Evolutionary conservation across 2,113 vertebrate genomes (phyloP).

Genomic region (Corvus hawaiiensis): DNA sequence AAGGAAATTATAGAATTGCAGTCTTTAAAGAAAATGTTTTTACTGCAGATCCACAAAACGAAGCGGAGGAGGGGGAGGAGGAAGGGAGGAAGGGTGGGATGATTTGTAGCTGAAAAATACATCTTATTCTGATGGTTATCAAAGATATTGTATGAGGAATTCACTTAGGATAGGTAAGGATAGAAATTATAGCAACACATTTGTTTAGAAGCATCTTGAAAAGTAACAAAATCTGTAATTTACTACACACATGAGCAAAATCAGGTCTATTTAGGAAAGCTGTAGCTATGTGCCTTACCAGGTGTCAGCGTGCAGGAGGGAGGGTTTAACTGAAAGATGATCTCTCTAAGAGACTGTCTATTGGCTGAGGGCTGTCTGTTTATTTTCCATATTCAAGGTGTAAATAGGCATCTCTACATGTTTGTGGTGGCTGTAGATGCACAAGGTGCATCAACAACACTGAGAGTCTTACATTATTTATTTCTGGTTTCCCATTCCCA

Average conservation of each 20-base stretch:
- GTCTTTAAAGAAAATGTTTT: background rate
- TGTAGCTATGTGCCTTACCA: background rate
- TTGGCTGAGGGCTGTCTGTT: background rate
- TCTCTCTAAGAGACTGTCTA: background rate
- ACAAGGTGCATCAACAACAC: background rate
- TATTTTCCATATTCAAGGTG: background rate
- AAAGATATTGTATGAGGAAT: background rate
- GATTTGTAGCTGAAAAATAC: background rate
- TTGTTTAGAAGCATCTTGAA: background rate
- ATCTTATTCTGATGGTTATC: background rate
- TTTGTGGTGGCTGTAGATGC: background rate
- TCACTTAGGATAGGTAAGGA: background rate
- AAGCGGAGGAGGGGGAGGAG: accelerated
- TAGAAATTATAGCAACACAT: background rate
- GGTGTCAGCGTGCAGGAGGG: background rate
- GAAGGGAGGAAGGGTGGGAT: accelerated
- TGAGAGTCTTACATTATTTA: background rate
- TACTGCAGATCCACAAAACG: background rate
- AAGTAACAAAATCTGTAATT: background rate
- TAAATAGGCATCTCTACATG: background rate
- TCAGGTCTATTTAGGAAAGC: background rate
- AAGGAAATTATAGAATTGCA: background rate
- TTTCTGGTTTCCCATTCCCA: slow-evolving; percentile 38
- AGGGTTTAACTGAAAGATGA: background rate
- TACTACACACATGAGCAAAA: background rate